phyloP scores from a whole-genome alignment of 2,888 invertebrate genomes.

The Machimus atricapillus region DNA sequence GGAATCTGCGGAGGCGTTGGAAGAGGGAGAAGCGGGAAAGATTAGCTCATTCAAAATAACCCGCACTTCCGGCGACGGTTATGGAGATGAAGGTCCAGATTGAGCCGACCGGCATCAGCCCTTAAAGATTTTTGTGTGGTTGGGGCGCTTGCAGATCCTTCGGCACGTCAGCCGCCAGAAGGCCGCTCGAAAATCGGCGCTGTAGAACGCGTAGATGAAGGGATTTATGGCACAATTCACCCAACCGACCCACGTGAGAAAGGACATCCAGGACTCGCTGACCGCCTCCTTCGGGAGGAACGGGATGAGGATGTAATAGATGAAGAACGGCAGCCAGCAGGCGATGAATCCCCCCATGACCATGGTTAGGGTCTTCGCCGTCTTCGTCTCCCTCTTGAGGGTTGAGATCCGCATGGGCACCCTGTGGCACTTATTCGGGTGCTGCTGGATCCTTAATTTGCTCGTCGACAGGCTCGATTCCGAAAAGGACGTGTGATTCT shows the following conservation, averaged over 20 bases:
- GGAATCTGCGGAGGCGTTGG: neutral
- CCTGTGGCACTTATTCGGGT: conserved; percentile 52
- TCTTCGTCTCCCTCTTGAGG: conserved; percentile 80
- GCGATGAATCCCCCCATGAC: conserved; percentile 90
- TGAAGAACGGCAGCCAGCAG: conserved; percentile 89
- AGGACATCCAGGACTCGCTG: conserved; percentile 72
- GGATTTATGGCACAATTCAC: conserved; percentile 90
- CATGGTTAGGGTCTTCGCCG: conserved; percentile 84
- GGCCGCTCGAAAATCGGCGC: conserved; percentile 84
- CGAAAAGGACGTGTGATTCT: conserved; percentile 54
- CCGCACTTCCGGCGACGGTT: neutral
- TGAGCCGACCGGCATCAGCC: conserved; percentile 47
- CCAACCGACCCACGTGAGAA: conserved; percentile 89
- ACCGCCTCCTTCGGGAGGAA: conserved; percentile 72
- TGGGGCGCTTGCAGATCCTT: conserved; percentile 56
- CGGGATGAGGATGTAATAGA: conserved; percentile 82
- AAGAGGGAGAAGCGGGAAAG: neutral
- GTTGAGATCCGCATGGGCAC: conserved; percentile 69
- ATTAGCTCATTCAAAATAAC: neutral
- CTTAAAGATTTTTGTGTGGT: conserved; percentile 56
- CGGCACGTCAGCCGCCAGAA: conserved; percentile 80
- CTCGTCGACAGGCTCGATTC: conserved; percentile 52
- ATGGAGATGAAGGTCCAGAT: neutral
- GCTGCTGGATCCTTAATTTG: conserved; percentile 41
- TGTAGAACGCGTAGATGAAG: conserved; percentile 90